These are phyloP conservation scores for Leptopilina drosophilae DNA, from an alignment of 2,888 invertebrate species.

Conservation along the genomic window DNA sequence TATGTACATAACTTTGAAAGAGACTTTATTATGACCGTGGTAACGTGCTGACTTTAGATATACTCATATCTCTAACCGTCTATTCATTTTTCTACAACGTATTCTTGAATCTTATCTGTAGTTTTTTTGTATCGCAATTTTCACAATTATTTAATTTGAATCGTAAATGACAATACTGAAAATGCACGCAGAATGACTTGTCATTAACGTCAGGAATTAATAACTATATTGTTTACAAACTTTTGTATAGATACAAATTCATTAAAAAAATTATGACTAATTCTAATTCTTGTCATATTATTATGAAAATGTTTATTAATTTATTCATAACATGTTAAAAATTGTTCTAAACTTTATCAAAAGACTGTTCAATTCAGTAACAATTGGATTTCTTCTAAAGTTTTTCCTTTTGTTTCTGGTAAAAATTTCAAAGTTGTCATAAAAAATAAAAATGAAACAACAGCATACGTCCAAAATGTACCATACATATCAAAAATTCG, in stretches of 20 bases:
- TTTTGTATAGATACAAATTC: too few relatives aligned
- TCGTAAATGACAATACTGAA: not conserved
- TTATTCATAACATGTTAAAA: not conserved
- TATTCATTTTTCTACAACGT: not conserved
- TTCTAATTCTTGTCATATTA: too few relatives aligned
- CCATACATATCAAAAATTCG: constrained; percentile 78
- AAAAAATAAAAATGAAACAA: constrained; percentile 73
- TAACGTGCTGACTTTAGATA: not conserved
- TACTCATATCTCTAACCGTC: not conserved
- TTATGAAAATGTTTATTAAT: too few relatives aligned
- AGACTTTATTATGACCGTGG: not conserved
- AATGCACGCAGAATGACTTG: too few relatives aligned
- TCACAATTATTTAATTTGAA: not conserved
- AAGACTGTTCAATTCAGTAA: constrained; percentile 51
- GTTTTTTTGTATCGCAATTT: not conserved
- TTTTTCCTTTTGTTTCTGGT: constrained; percentile 82
- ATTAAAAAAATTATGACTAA: too few relatives aligned
- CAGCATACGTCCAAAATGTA: constrained; percentile 80
- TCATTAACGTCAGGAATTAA: too few relatives aligned
- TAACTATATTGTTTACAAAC: too few relatives aligned
- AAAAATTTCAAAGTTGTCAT: constrained; percentile 78
- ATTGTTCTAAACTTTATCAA: not conserved
- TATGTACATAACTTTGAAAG: not conserved
- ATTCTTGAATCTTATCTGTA: not conserved
- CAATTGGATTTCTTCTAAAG: constrained; percentile 80